Base-by-base conservation (phyloP, 2,888 invertebrate species). In the Conops quadrifasciatus region DNA sequence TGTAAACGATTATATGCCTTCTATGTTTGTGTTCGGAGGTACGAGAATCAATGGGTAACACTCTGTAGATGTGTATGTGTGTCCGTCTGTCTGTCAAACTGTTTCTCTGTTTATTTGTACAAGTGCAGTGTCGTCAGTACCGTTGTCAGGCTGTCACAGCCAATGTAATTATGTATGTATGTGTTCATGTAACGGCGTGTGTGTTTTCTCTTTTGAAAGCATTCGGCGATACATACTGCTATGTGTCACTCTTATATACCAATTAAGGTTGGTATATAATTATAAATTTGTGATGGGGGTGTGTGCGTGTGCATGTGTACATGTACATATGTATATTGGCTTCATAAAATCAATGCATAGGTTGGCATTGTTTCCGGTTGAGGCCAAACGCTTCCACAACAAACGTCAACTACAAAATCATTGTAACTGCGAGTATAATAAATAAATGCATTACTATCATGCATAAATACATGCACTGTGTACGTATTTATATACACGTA, bases 351-450 rank as follows among this genome's bases (percentile, higher is more conserved):
- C 28, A 24, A 49, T 36, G 49, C 28, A 65, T 36, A 7, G 36
- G 43, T 16, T 19, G 58, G 67, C 45, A 59, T 67, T 67, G 67
- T 66, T 53, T 66, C 66, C 36, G 56, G 30, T 65, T 53, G 53
- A 21, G 19, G 7, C 53, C 53, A 26, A 30, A 26, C 49, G 15
- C 26, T 19, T 30, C 56, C 16, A 13, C 19, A 16, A 19, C 36
- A 19, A n/a, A 19, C 43, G 36, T 19, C 58, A 58, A 26, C 67
- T 67, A 36, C 53, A 53, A 56, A 64, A 15, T 24, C 36, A 36
- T 36, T 36, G 36, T 36, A 36, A 36, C 36, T 36, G n/a, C n/a
- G n/a, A n/a, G n/a, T n/a, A 7, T 36, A 36, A 36, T 59, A 63
- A 16, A 24, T 66, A 67, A 53, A 53, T 71, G 28, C 60, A 19